These are phyloP conservation scores for Lathronympha strigana DNA, from an alignment of 2,888 invertebrate genomes.

Conservation along the genomic window DNA sequence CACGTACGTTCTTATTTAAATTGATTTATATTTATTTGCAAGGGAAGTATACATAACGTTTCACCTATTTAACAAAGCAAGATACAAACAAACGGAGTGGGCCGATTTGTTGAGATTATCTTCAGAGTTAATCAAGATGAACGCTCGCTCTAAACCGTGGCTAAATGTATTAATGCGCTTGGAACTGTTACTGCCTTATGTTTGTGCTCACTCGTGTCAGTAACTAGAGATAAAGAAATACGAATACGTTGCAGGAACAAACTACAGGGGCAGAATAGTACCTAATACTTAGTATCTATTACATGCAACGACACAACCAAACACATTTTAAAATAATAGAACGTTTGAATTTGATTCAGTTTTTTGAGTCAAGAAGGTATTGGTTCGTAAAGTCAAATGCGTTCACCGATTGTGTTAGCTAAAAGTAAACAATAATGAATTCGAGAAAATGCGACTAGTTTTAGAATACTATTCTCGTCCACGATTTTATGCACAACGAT, in stretches of 20 bases:
- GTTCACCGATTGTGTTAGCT: neutral
- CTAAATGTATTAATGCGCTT: slow-evolving; percentile 39
- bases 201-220: slow-evolving; percentile 22
- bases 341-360: no score
- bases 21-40: no score
- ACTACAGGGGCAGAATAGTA: no score
- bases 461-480: neutral
- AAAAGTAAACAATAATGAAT: neutral
- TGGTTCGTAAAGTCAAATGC: neutral
- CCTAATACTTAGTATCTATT: no score
- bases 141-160: slow-evolving; percentile 52
- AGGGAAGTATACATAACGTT: slow-evolving; percentile 21
- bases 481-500: neutral
- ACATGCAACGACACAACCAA: no score
- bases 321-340: no score
- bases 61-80: slow-evolving; percentile 49
- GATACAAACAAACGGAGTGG: slow-evolving; percentile 51
- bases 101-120: slow-evolving; percentile 70
- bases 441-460: neutral
- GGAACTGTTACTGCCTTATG: slow-evolving; percentile 23
- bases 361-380: neutral
- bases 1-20: no score
- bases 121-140: slow-evolving; percentile 72
- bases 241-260: no score
- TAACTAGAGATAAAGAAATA: slow-evolving; percentile 6